Evolutionary conservation across 2,113 vertebrate species (phyloP), one percentile per base, ranked within the genome.

Genomic region (Muntiacus muntjak): DNA sequence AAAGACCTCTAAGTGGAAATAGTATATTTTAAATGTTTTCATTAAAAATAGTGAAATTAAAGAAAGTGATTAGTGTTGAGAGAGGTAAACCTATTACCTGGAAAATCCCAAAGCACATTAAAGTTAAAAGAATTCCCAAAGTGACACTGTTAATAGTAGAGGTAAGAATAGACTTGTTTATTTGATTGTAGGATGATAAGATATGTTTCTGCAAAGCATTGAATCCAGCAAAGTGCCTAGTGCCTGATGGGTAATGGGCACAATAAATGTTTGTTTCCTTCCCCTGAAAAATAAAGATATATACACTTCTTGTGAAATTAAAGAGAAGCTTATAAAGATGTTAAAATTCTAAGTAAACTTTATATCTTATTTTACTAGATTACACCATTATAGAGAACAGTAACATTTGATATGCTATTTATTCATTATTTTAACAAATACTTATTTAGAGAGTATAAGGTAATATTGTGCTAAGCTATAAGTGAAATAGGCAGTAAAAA

Each of bases 391-490:
- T 26, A 47, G 58, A 78, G 26, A 74, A 71, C 28, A n/a, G 40
- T 78, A 58, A 67, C 0, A 47, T 78, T 82, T 71, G 43, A 79
- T 45, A 36, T 25, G 5, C 25, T 55, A 2, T 58, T 54, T 89
- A 84, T 83, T 87, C 40, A 47, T 83, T 96, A 74, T 91, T 93
- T 95, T 60, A 90, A 79, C 83, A 87, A 50, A 90, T 78, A 43
- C 40, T 71, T 92, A 64, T 71, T 76, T 74, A 96, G 74, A 85
- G n/a, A 91, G 67, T 83, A 40, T 43, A 91, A 43, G 83, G 36
- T 86, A 91, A 12, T 16, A n/a, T 21, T 74, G 2, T 36, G 28
- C 62, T 54, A 57, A 92, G 30, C 21, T 54, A 10, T 43, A 21
- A 57, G 33, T 88, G 47, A 43, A 71, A 33, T 36, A 54, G 15